Percentiles rank a stretch among this genome's conserved stretches.
phyloP scores from a whole-genome alignment of 2,797 vertebrate genomes.

The Jordanella pulchra region DNA sequence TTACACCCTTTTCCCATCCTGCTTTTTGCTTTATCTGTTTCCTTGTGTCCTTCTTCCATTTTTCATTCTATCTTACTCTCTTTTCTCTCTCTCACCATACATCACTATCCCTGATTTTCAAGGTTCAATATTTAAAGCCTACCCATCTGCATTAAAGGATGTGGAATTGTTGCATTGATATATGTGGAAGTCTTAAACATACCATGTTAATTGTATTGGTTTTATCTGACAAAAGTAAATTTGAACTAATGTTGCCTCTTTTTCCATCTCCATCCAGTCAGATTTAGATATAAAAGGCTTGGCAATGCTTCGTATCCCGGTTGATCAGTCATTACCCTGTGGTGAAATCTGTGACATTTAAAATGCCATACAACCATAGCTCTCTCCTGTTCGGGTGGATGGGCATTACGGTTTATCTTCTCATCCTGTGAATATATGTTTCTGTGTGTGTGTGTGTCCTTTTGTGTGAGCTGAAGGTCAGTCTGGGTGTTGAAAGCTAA shows the following conservation, averaged over 20 bases:
- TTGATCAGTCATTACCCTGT: slow-evolving; percentile 65
- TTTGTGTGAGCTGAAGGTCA: slow-evolving; percentile 72
- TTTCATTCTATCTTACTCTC: not conserved
- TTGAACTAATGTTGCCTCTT: slow-evolving; percentile 1
- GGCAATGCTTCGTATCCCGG: slow-evolving; percentile 37
- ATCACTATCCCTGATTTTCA: not conserved
- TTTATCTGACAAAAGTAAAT: slow-evolving; percentile 28
- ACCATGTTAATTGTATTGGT: slow-evolving; percentile 21
- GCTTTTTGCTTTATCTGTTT: not conserved
- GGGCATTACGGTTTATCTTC: slow-evolving; percentile 73
- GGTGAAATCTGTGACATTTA: slow-evolving; percentile 76
- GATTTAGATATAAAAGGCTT: slow-evolving; percentile 41
- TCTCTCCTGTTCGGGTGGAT: slow-evolving; percentile 67
- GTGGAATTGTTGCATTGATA: not conserved
- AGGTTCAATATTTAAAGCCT: not conserved
- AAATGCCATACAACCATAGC: slow-evolving; percentile 65
- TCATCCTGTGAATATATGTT: slow-evolving; percentile 64
- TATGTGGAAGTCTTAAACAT: slow-evolving; percentile 1
- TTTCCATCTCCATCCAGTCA: slow-evolving; percentile 11
- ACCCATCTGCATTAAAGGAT: too few relatives aligned
- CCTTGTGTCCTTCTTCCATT: too few relatives aligned
- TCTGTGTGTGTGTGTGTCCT: slow-evolving; percentile 23
- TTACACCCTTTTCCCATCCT: too few relatives aligned
- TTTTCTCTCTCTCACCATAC: not conserved
- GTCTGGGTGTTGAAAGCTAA: slow-evolving; percentile 68